phyloP scores from a whole-genome alignment of 1,140 invertebrate genomes.

The Panulirus ornatus region DNA sequence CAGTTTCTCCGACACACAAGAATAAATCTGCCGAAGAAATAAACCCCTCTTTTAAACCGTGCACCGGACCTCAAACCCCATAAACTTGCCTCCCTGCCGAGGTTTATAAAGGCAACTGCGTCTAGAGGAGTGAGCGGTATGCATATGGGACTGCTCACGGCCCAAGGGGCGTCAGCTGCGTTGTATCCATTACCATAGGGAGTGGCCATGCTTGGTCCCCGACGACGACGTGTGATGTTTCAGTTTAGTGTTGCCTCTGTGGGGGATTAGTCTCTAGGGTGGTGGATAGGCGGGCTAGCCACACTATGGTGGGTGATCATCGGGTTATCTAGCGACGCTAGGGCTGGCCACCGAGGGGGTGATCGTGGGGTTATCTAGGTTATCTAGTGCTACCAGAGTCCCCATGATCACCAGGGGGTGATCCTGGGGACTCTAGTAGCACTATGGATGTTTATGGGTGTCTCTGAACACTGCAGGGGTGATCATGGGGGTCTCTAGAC shows the following conservation, averaged over 20 bases:
- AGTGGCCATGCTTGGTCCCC: background rate
- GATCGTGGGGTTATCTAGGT: too few species aligned
- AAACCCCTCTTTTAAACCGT: slow-evolving; percentile 1
- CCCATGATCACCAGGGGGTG: too few species aligned
- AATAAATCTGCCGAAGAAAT: background rate
- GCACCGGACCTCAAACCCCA: background rate
- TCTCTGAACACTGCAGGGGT: too few species aligned
- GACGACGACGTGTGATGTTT: background rate
- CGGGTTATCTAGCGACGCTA: too few species aligned
- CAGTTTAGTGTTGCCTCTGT: slow-evolving; percentile 12
- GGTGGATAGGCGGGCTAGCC: too few species aligned
- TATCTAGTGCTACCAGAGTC: too few species aligned
- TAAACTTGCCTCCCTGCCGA: background rate
- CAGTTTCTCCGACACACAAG: background rate
- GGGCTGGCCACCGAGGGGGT: too few species aligned
- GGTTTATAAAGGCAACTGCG: slow-evolving; percentile 10
- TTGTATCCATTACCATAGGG: slow-evolving; percentile 22
- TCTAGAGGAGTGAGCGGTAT: background rate
- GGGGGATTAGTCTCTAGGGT: background rate
- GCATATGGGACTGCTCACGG: background rate
- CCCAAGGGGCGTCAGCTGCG: background rate
- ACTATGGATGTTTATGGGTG: too few species aligned
- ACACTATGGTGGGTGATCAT: too few species aligned
- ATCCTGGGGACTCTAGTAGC: too few species aligned
- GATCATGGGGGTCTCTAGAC: too few species aligned